A percentile compares a stretch with the other conserved stretches of the same genome.
These are phyloP conservation scores for Entomyzon cyanotis DNA, from an alignment of 2,113 vertebrate species.

Conservation along the genomic window DNA sequence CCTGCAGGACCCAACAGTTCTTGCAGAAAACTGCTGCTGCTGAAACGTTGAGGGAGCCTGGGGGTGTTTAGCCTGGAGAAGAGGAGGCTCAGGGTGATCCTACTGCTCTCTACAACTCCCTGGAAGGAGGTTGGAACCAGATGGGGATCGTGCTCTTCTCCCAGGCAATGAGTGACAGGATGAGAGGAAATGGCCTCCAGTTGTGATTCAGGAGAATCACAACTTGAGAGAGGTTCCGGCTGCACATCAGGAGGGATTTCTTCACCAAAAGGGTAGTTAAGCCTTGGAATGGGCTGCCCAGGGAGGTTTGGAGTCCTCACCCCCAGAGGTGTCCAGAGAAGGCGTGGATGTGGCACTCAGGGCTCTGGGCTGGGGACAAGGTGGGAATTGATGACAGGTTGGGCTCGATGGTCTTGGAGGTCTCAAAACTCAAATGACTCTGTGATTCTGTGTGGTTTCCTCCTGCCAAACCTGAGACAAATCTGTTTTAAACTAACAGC, in stretches of 20 bases:
- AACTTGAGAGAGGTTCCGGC: background rate
- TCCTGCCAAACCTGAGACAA: background rate
- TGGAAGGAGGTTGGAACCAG: background rate
- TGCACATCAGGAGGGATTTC: background rate
- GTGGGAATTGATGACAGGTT: background rate
- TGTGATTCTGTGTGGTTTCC: background rate
- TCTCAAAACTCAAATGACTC: background rate
- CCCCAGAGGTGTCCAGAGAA: background rate
- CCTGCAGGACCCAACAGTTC: background rate
- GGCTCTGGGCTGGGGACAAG: background rate
- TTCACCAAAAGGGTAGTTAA: background rate
- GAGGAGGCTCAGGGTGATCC: background rate
- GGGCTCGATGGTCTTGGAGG: fast-evolving
- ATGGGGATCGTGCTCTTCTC: fast-evolving
- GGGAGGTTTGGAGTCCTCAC: background rate
- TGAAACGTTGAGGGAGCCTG: background rate
- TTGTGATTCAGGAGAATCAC: no score
- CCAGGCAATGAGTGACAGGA: background rate
- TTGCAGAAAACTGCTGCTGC: background rate
- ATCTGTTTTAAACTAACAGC: background rate
- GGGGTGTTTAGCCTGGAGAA: background rate
- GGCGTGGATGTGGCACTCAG: fast-evolving
- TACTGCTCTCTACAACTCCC: background rate
- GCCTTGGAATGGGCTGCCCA: background rate
- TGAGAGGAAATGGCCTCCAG: background rate